phyloP scores from a whole-genome alignment of 2,797 vertebrate genomes.

The Sphaeramia orbicularis region DNA sequence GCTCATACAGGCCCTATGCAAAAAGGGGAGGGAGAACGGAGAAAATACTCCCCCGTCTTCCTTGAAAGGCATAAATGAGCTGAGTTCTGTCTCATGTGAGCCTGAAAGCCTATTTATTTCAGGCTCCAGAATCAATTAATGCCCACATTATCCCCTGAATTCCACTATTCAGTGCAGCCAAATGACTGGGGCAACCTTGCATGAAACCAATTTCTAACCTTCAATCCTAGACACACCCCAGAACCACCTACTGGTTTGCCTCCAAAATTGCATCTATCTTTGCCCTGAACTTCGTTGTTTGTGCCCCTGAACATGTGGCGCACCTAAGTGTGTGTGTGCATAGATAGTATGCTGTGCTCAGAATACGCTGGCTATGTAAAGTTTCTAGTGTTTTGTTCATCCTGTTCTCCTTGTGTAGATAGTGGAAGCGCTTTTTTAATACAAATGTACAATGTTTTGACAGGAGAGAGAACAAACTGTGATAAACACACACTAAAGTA shows the following conservation, averaged over 20 bases:
- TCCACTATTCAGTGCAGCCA: conserved; percentile 78
- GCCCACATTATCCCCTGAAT: conserved; percentile 84
- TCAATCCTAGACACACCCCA: conserved; percentile 69
- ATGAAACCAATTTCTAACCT: conserved; percentile 85
- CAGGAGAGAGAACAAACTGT: conserved; percentile 46
- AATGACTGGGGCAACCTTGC: conserved; percentile 83
- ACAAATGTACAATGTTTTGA: conserved; percentile 57
- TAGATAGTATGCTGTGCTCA: conserved; percentile 7
- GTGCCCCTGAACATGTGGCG: background rate
- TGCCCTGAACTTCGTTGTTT: conserved; percentile 12
- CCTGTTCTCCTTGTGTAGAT: conserved; percentile 34
- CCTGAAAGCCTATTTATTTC: conserved; percentile 84
- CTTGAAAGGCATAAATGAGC: conserved; percentile 62
- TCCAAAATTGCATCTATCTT: conserved; percentile 52
- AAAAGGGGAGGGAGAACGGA: conserved; percentile 12
- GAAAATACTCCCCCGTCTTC: conserved; percentile 41
- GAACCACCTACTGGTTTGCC: conserved; percentile 72
- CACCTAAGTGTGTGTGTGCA: background rate
- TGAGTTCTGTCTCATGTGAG: conserved; percentile 65
- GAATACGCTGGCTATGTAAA: conserved; percentile 34
- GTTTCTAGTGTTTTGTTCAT: conserved; percentile 42
- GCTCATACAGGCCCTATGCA: conserved; percentile 53
- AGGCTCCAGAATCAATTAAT: conserved; percentile 86
- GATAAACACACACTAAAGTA: conserved; percentile 44
- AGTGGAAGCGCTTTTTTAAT: conserved; percentile 34